phyloP scores from a whole-genome alignment of 1,140 invertebrate species.

The Drosophila albomicans region DNA sequence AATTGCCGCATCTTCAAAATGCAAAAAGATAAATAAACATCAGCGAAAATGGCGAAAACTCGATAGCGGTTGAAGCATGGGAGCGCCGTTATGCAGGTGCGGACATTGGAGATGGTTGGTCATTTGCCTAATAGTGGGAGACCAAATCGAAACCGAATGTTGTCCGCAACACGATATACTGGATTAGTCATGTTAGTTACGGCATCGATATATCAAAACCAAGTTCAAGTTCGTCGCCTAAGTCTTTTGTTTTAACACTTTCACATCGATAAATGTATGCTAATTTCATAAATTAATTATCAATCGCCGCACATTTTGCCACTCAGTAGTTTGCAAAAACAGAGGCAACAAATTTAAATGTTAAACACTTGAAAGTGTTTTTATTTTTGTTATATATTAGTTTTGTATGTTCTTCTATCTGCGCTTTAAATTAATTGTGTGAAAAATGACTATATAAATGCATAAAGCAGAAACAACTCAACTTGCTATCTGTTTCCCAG shows the following conservation, averaged over 20 bases:
- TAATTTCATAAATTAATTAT: constrained; percentile 48
- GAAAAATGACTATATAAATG: constrained; percentile 72
- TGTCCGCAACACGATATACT: background rate
- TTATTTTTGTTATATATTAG: constrained; percentile 12
- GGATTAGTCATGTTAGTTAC: constrained; percentile 1
- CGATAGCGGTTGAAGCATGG: constrained; percentile 57
- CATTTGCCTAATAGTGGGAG: constrained; percentile 61
- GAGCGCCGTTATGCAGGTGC: constrained; percentile 60
- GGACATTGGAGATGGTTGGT: constrained; percentile 43
- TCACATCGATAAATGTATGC: constrained; percentile 33
- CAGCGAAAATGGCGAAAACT: constrained; percentile 49
- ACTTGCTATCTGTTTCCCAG: constrained; percentile 54
- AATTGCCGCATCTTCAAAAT: constrained; percentile 70
- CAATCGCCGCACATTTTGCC: constrained; percentile 16
- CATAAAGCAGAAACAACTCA: constrained; percentile 56
- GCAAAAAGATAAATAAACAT: constrained; percentile 24
- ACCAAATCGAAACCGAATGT: constrained; percentile 32
- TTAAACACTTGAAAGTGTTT: constrained; percentile 57
- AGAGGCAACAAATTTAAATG: constrained; percentile 63
- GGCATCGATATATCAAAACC: constrained; percentile 33
- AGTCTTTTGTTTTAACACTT: constrained; percentile 52
- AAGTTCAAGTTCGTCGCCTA: constrained; percentile 53
- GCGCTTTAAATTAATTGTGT: constrained; percentile 68
- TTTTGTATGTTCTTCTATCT: constrained; percentile 3
- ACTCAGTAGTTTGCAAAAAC: background rate